Evolutionary conservation across 1,140 invertebrate species (phyloP), one percentile per base, ranked within the genome.

Genomic region (Trichonephila inaurata): DNA sequence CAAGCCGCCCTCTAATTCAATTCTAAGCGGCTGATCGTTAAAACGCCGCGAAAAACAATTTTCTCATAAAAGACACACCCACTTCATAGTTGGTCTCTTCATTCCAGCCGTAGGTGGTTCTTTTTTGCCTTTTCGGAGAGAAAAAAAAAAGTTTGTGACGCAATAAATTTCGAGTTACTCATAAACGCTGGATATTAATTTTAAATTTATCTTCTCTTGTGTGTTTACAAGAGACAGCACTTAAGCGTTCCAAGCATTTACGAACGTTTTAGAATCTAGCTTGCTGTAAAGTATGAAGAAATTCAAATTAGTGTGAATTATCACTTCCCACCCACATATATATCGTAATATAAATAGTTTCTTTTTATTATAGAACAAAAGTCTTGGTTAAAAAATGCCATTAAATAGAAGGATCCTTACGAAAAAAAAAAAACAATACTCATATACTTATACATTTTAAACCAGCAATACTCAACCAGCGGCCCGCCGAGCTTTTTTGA

Each of bases 31-130:
- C 82, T 85, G 51, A 33, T 85, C 82, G 82, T 85, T 85, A 85
- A 58, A 85, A 58, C 33, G 14, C 44, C 44, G 82, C 51, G 51
- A n/a, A 58, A 85, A 85, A 85, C 82, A 85, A 85, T 60, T 85
- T 85, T 85, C 44, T 60, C 51, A 60, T 85, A 85, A 85, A 58
- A 51, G 82, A 60, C 82, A 85, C 82, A 60, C 82, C 82, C 82
- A 24, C 82, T 24, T 58, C 51, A 58, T 58, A 51, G 40, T 60
- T 85, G 51, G 51, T 58, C 40, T 51, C 82, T 51, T 85, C 82
- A 85, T 85, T n/a, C 51, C 66, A 21, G 8, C 8, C 66, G 66
- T 69, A 69, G 66, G 66, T 69, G 66, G n/a, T 24, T 8, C 10
- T 77, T 77, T 19, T 24, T 77, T 77, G 16, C 5, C 14, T 16